Evolutionary conservation across 2,888 invertebrate species (phyloP), one percentile per base, ranked within the genome.

Genomic region (Leptogaster cylindrica): DNA sequence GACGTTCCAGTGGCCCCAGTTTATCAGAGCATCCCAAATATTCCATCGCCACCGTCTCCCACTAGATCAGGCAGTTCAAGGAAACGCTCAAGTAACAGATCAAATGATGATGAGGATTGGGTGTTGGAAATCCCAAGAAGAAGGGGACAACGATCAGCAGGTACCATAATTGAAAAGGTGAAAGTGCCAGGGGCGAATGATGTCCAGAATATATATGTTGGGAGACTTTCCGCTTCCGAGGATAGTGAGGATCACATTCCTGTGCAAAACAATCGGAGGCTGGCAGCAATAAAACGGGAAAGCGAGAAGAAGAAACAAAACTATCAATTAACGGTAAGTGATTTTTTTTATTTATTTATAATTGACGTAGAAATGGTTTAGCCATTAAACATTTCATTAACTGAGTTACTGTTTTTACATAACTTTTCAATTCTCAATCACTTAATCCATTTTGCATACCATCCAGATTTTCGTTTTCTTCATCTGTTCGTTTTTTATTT

Each of bases 71-170:
- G 33, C 36, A 48, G 27, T 50, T 48, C 63, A n/a, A 58, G 67
- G 12, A 70, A 68, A 52, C 66, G 68, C 7, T 52, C 67, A 25
- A 66, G 20, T 7, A 67, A 65, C 41, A 61, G 65, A 52, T 61
- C 69, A 25, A 68, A 69, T 44, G 65, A 66, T 50, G 70, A 70
- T 44, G 70, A 70, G 16, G 70, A 65, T 48, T 83, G 83, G 83
- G 77, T 81, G 25, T 75, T 82, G 74, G 83, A 83, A 67, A 80
- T 81, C 4, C 82, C 81, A 25, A 69, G 68, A 63, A 55, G 64
- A 28, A 58, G 68, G 12, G 68, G 67, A 39, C 64, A 50, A n/a
- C 36, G 65, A 23, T 46, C 25, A 16, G 27, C 65, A 2, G 44
- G 65, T 5, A 50, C 16, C n/a, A 41, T 18, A 8, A 31, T 25